phyloP scores from a whole-genome alignment of 2,113 vertebrate species.

The Oreochromis tanganicae region DNA sequence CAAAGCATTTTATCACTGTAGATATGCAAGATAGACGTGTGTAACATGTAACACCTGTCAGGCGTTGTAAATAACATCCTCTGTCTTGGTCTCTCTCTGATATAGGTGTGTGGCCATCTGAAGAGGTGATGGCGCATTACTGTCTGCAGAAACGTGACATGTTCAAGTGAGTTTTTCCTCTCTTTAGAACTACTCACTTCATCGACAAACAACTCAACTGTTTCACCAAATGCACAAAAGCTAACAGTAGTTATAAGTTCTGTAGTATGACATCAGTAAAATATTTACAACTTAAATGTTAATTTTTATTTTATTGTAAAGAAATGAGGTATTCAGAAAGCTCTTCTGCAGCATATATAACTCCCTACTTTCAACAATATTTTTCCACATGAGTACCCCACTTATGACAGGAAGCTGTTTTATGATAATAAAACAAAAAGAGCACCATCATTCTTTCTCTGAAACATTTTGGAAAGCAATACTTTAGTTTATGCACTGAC shows the following conservation, averaged over 20 bases:
- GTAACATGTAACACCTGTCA: background rate
- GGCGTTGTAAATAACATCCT: background rate
- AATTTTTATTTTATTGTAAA: background rate
- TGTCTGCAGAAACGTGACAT: constrained; percentile 84
- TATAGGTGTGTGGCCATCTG: constrained; percentile 94
- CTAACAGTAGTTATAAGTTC: background rate
- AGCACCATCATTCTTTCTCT: background rate
- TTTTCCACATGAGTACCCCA: background rate
- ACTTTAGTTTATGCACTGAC: background rate
- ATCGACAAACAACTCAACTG: background rate
- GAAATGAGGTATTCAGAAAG: background rate
- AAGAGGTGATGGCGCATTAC: constrained; percentile 96
- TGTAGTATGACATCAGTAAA: background rate
- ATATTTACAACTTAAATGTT: background rate
- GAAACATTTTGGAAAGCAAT: background rate
- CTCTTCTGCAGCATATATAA: background rate
- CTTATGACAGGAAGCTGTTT: background rate
- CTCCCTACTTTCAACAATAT: background rate
- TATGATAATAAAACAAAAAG: background rate
- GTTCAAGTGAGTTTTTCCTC: constrained; percentile 82
- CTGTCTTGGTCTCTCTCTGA: background rate
- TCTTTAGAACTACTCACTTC: background rate
- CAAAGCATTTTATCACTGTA: background rate
- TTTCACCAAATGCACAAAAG: background rate
- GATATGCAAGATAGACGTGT: background rate